Base-by-base conservation (phyloP, 2,888 invertebrate species). In the Orthosia gracilis region DNA sequence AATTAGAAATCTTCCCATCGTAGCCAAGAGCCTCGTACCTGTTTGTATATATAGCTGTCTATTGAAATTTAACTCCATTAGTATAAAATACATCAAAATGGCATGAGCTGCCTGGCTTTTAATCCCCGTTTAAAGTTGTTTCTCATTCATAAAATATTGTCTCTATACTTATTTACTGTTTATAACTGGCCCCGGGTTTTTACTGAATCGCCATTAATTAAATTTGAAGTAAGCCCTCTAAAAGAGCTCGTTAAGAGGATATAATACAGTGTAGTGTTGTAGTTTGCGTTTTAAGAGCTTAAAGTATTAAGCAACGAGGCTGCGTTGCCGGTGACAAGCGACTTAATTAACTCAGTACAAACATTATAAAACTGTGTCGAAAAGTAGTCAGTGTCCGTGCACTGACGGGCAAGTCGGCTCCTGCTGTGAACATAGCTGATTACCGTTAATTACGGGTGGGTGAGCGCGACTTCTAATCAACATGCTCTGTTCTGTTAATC, bases 261-360 rank as follows among this genome's bases (percentile, higher is more conserved):
- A 92, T 91, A 90, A 91, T 90, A 89, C 90, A 92, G 89, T 90
- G 88, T 89, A 91, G 91, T 91, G 92, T 89, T 91, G 91, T 93
- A 94, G 93, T 94, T 93, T 92, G 90, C 89, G 92, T 93, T 93
- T 91, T 92, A 94, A 93, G 89, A 92, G 93, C 93, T 94, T 94
- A 93, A 94, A 92, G 92, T 92, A 94, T 92, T 93, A 94, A 92
- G 91, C 91, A 80, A 83, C 86, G 88, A 80, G 90, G 91, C 93
- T 92, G 92, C 91, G 91, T 90, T 89, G 92, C 87, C 88, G 90
- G 89, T 92, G 92, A 94, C 94, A 93, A 94, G 94, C 89, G 90
- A 93, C 93, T 94, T 95, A 94, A 95, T 94, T 94, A 94, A 94
- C 90, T 89, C 85, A 88, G 88, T 85, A 89, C 89, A 92, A 93